phyloP scores from a whole-genome alignment of 1,140 invertebrate species.

The Trichonephila inaurata region DNA sequence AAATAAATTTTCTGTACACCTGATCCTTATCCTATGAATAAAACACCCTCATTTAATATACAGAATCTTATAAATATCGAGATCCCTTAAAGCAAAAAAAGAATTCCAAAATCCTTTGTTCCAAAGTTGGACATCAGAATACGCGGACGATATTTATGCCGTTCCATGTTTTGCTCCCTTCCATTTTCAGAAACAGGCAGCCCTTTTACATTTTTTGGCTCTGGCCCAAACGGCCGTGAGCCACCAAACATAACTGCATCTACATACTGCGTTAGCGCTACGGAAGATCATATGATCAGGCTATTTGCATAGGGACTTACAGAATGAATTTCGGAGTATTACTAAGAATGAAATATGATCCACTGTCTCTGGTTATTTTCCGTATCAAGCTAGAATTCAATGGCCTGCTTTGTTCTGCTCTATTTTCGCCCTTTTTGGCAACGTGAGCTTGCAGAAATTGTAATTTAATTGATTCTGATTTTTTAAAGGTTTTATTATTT shows the following conservation, averaged over 20 bases:
- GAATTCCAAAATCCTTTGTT: constrained; percentile 44
- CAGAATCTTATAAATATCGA: constrained; percentile 12
- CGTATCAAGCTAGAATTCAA: neutral
- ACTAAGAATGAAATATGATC: constrained; percentile 32
- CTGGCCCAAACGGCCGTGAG: neutral
- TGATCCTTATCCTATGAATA: constrained; percentile 22
- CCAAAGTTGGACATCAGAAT: constrained; percentile 25
- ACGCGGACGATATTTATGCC: constrained; percentile 45
- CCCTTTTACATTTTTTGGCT: constrained; percentile 25
- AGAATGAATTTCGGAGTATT: constrained; percentile 11
- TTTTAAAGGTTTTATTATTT: no score
- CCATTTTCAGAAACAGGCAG: neutral
- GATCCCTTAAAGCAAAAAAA: neutral
- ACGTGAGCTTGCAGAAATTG: neutral
- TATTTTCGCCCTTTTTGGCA: neutral
- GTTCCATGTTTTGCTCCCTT: neutral
- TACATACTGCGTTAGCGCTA: neutral
- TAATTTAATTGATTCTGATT: neutral
- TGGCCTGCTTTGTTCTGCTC: neutral
- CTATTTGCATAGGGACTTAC: constrained; percentile 7
- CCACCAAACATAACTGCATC: neutral
- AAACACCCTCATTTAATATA: constrained; percentile 28
- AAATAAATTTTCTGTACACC: constrained; percentile 26
- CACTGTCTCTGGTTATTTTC: neutral
- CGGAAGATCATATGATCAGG: constrained; percentile 26